phyloP scores from a whole-genome alignment of 1,140 invertebrate species.

The Colletes latitarsis region DNA sequence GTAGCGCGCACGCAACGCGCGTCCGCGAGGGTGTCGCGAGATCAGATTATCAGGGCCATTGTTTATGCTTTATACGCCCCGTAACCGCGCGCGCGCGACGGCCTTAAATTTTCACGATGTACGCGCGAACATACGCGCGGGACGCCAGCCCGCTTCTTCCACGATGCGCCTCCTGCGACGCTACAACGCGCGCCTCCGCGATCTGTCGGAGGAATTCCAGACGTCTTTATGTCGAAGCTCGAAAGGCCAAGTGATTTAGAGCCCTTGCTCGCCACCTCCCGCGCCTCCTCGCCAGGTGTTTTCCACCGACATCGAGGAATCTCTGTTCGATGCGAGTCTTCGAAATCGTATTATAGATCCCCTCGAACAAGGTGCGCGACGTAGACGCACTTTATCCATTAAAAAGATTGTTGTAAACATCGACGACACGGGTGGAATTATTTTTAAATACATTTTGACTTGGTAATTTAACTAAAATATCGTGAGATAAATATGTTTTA shows the following conservation, averaged over 20 bases:
- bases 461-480: no score
- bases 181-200: constrained; percentile 13
- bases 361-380: background rate
- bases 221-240: constrained; percentile 62
- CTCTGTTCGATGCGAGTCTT: no score
- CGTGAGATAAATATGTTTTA: no score
- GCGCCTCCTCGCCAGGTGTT: constrained; percentile 12
- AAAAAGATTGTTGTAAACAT: no score
- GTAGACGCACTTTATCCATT: no score
- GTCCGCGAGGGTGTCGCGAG: constrained; percentile 45
- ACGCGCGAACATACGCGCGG: constrained; percentile 16
- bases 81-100: constrained; percentile 13
- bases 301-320: background rate
- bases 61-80: constrained; percentile 61
- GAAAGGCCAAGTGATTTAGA: constrained; percentile 56
- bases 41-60: constrained; percentile 65
- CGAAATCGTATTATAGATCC: background rate
- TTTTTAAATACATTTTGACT: no score
- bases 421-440: no score
- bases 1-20: constrained; percentile 18
- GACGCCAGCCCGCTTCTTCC: constrained; percentile 4
- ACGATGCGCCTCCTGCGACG: constrained; percentile 31
- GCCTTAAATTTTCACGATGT: constrained; percentile 59
- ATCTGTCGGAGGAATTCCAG: constrained; percentile 40
- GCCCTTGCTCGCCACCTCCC: constrained; percentile 24